Percentiles rank a stretch among this genome's conserved stretches.
These are phyloP conservation scores for Notarius quadriscutis DNA, from an alignment of 2,113 vertebrate genomes.

Conservation along the genomic window DNA sequence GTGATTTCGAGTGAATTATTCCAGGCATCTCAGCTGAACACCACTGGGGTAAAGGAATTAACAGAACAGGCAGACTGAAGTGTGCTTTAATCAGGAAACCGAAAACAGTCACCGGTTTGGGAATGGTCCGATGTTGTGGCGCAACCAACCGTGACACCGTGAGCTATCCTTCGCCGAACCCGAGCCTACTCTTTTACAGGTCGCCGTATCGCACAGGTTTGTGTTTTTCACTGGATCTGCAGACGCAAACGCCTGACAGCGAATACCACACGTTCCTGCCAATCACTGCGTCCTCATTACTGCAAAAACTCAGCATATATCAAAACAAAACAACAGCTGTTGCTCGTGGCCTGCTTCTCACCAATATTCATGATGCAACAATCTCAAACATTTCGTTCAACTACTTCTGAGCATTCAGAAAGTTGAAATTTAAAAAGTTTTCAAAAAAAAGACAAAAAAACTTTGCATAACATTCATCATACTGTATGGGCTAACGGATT, in stretches of 20 bases:
- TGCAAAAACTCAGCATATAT: constrained; percentile 52
- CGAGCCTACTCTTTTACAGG: constrained; percentile 43
- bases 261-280: constrained; percentile 29
- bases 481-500: neutral
- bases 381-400: constrained; percentile 37
- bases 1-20: neutral
- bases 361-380: constrained; percentile 50
- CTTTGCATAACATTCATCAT: neutral
- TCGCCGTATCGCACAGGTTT: constrained; percentile 10
- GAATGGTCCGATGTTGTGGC: neutral
- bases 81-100: neutral
- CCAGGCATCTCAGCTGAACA: neutral
- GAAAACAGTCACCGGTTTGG: neutral
- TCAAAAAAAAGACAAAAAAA: constrained; percentile 4
- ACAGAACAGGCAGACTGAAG: neutral
- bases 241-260: constrained; percentile 19
- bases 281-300: constrained; percentile 43
- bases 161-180: constrained; percentile 17
- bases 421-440: constrained; percentile 23
- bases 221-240: constrained; percentile 11
- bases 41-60: neutral
- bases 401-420: constrained; percentile 14
- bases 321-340: constrained; percentile 63
- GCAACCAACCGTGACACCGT: neutral
- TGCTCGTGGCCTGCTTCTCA: constrained; percentile 50